Percentiles rank a stretch among this genome's conserved stretches.
Conservation (phyloP, 2,113 vertebrate species). For the Stigmatopora argus region DNA sequence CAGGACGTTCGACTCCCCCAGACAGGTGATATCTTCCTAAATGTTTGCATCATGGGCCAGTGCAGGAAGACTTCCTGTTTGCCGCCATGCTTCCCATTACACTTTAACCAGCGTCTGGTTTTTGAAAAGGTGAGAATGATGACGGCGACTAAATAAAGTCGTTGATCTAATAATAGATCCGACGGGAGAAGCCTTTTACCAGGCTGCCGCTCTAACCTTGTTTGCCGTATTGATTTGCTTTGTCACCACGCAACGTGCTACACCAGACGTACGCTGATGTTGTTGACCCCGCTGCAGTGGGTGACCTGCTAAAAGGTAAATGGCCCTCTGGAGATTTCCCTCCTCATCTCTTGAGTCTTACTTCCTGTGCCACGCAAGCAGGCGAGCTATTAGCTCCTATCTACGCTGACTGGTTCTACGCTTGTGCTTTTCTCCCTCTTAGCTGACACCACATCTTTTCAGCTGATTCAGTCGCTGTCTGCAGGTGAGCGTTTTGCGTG, state of each 20-base stretch:
- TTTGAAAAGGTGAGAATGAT: slow-evolving; percentile 82
- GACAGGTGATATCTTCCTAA: slow-evolving; percentile 80
- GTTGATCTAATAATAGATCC: not conserved
- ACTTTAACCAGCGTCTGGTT: slow-evolving; percentile 80
- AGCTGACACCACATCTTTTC: slow-evolving; percentile 88
- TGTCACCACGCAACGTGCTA: slow-evolving; percentile 24
- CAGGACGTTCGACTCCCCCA: slow-evolving; percentile 78
- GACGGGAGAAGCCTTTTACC: slow-evolving; percentile 10
- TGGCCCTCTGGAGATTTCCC: slow-evolving; percentile 39
- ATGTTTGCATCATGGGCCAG: slow-evolving; percentile 84
- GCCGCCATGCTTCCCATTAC: slow-evolving; percentile 79
- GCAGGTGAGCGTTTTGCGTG: slow-evolving; percentile 76
- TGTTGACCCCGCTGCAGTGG: slow-evolving; percentile 85
- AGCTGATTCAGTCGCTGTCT: slow-evolving; percentile 87
- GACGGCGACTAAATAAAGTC: not conserved
- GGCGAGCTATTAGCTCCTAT: slow-evolving; percentile 48
- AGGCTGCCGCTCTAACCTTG: slow-evolving; percentile 31
- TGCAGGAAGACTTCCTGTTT: slow-evolving; percentile 78
- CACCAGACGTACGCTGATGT: slow-evolving; percentile 75
- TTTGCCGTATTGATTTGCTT: slow-evolving; percentile 45
- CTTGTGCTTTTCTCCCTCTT: slow-evolving; percentile 58
- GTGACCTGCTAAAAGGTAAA: slow-evolving; percentile 85
- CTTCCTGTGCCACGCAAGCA: slow-evolving; percentile 43
- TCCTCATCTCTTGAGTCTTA: slow-evolving; percentile 43
- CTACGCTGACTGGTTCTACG: slow-evolving; percentile 45